Evolutionary conservation across 92 coral and sea anemone species (phyloP), one percentile per base, ranked within the genome.

Genomic region (Plumapathes pennacea): DNA sequence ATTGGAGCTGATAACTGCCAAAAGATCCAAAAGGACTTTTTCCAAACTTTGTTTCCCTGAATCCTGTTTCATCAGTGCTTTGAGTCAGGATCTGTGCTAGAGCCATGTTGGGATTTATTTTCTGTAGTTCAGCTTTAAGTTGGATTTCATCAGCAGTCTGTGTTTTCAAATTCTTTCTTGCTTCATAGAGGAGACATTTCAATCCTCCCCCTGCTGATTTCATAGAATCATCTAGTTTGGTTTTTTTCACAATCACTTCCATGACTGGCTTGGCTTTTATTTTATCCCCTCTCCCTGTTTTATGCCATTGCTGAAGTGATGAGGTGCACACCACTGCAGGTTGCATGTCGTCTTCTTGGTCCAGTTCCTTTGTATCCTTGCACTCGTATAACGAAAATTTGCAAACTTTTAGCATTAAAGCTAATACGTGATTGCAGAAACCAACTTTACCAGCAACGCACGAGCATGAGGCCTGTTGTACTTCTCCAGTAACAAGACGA

Each of bases 271-370:
- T 56, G 26, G 89, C 64, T 49, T 42, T 49, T 36, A 82, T 75
- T 45, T 58, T 58, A 22, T 82, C 83, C 26, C 70, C 79, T 38
- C 74, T 81, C 6, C 59, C 83, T 44, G 78, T 57, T 50, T 57
- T 67, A 55, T 82, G 89, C 89, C 83, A 69, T 31, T 62, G 25
- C 47, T 83, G 89, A 53, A 76, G 59, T 21, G 70, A 34, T 57
- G 84, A 83, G n/a, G 89, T 82, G 38, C 89, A 74, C 18, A 83
- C 71, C 49, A 41, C 32, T n/a, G 56, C 19, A 21, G 72, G 89
- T 44, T 59, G 37, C 76, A 67, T 65, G 36, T 76, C 89, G 41
- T 64, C 82, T 41, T 70, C 80, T 13, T 76, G 10, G 25, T 46
- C 50, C 21, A 85, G 54, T 7, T 73, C 83, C 11, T 23, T 67